Conservation (phyloP, 2,113 vertebrate genomes). For the Panthera uncia region DNA sequence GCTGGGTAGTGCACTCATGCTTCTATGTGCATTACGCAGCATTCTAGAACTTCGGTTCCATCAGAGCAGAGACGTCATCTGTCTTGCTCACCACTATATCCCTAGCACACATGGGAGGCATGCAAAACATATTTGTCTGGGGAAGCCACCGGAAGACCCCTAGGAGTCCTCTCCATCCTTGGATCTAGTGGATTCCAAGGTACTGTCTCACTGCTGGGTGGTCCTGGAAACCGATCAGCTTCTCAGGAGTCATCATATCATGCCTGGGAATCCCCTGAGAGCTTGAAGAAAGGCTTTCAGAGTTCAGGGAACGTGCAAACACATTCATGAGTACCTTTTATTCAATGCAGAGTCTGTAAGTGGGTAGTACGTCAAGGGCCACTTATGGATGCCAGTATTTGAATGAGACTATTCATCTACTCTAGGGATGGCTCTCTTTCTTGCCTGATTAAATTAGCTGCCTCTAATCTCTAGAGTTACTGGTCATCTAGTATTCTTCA, state of each 20-base stretch:
- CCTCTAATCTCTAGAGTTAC: neutral
- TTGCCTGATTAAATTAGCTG: neutral
- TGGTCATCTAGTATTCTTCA: neutral
- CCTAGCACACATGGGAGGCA: rapidly evolving
- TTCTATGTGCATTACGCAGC: rapidly evolving
- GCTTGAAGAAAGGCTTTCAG: neutral
- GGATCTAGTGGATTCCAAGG: neutral
- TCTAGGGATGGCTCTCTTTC: neutral
- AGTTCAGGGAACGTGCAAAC: neutral
- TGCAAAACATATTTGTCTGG: neutral
- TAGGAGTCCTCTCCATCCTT: neutral
- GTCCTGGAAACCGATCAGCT: neutral
- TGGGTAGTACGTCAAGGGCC: neutral
- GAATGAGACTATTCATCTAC: neutral
- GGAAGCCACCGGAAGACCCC: neutral
- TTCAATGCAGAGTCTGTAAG: neutral
- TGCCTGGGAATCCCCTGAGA: neutral
- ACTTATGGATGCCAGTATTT: neutral
- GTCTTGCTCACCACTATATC: neutral
- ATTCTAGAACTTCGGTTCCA: neutral
- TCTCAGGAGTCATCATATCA: neutral
- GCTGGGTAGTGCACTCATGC: rapidly evolving
- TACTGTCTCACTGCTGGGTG: neutral
- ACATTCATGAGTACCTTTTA: neutral
- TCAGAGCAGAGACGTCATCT: neutral